Percentiles rank a stretch among this genome's conserved stretches.
Evolutionary conservation across 2,797 vertebrate species (phyloP).

Genomic region (Chaunax sp.): DNA sequence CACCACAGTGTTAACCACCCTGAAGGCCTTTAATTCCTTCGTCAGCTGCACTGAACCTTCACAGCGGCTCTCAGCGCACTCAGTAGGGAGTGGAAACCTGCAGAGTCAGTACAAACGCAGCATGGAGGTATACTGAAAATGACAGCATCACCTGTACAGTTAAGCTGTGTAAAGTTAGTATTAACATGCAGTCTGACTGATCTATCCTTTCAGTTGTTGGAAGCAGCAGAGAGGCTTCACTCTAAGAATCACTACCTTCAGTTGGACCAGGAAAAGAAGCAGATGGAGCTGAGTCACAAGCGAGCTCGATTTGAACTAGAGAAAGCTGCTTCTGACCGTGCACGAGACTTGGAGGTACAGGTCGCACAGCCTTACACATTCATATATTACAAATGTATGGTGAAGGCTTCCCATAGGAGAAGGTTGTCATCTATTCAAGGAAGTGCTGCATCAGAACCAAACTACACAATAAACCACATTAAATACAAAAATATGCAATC

Average conservation of each 20-base stretch:
- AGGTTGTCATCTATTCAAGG: too few relatives aligned
- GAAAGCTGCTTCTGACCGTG: slow-evolving; percentile 87
- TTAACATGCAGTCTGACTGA: neutral
- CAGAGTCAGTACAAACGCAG: slow-evolving; percentile 90
- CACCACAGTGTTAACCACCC: slow-evolving; percentile 90
- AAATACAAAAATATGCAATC: slow-evolving; percentile 1
- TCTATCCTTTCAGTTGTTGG: slow-evolving; percentile 84
- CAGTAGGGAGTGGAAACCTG: slow-evolving; percentile 74
- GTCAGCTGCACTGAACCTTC: slow-evolving; percentile 84
- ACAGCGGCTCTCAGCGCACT: slow-evolving; percentile 53
- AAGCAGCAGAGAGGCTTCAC: slow-evolving; percentile 89
- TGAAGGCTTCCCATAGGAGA: too few relatives aligned
- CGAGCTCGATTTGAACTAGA: slow-evolving; percentile 94
- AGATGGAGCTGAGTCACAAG: slow-evolving; percentile 97
- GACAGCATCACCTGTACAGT: neutral
- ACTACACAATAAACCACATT: neutral
- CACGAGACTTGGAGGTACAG: slow-evolving; percentile 90
- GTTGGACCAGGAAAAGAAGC: slow-evolving; percentile 94
- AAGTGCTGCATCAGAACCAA: too few relatives aligned
- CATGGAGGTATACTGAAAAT: slow-evolving; percentile 84
- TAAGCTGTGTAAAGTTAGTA: too few relatives aligned
- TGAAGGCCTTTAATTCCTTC: slow-evolving; percentile 93
- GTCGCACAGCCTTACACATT: neutral
- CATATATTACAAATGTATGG: too few relatives aligned
- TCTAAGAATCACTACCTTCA: slow-evolving; percentile 89